Evolutionary conservation across 2,888 invertebrate genomes (phyloP), one percentile per base, ranked within the genome.

Genomic region (Rhimphoctona megacephalus): DNA sequence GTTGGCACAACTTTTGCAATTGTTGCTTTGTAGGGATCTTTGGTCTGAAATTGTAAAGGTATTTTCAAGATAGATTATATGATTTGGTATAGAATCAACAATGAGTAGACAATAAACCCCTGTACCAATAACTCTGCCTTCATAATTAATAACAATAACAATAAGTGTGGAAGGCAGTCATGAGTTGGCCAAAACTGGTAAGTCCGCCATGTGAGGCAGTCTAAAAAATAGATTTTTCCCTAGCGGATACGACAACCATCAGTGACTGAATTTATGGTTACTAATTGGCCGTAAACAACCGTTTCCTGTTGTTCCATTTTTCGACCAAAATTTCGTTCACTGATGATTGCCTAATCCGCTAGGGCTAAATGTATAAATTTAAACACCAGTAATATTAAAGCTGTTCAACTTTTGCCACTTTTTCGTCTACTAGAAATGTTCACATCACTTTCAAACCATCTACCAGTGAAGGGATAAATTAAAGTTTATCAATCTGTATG

Each of bases 1-100:
- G 98, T 99, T 30, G 99, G 99, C 17, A 98, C 97, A 46, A 99
- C 99, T 95, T 99, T 99, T 0, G 97, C 99, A 89, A 98, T 96
- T 88, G 97, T 96, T 33, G 99, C 98, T 92, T 96, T 95, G 46
- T 95, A 95, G 5, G 98, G 97, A 94, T 96, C 95, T 92, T 96
- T 96, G 76, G 96, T 97, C 97, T 98, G 94, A 76, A 96, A 96
- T 49, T n/a, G 3, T 33, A 0, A 33, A 46, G 6, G 77, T 85
- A 74, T n/a, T n/a, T 19, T 14, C 49, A 52, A 14, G 19, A 25
- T 19, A 33, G 1, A n/a, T 66, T 39, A 25, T 43, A 36, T 39
- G 0, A 54, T 14, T 52, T 22, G 2, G n/a, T 2, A 39, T 4
- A 64, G 14, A 64, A 64, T 54, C 6, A 57, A n/a, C 11, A n/a